phyloP scores from a whole-genome alignment of 2,113 vertebrate genomes.

The Choloepus hoffmanni region DNA sequence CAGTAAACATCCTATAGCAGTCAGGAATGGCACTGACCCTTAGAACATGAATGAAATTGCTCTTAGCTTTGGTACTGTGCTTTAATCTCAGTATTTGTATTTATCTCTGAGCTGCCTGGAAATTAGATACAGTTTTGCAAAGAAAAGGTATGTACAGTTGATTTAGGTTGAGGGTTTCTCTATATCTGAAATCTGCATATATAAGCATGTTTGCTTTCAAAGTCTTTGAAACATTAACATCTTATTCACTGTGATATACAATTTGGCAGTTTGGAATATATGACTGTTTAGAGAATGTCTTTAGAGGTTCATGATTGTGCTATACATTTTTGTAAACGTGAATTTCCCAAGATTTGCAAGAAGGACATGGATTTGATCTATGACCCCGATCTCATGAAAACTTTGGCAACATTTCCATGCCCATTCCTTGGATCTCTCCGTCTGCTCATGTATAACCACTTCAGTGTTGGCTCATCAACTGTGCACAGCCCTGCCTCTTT shows the following conservation, averaged over 20 bases:
- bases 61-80: neutral
- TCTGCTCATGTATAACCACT: constrained; percentile 72
- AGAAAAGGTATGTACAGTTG: constrained; percentile 69
- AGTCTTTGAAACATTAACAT: constrained; percentile 77
- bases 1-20: constrained; percentile 64
- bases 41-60: constrained; percentile 57
- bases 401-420: constrained; percentile 58
- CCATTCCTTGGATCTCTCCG: constrained; percentile 71
- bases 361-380: constrained; percentile 76
- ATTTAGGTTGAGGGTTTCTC: constrained; percentile 53
- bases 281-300: constrained; percentile 70
- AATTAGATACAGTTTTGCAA: constrained; percentile 34
- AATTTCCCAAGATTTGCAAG: constrained; percentile 79
- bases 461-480: constrained; percentile 66
- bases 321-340: constrained; percentile 75
- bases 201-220: constrained; percentile 72
- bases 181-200: constrained; percentile 72
- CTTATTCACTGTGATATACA: constrained; percentile 73
- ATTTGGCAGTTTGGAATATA: constrained; percentile 62
- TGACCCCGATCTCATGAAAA: constrained; percentile 74
- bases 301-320: constrained; percentile 74
- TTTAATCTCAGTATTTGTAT: constrained; percentile 65
- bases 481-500: constrained; percentile 62
- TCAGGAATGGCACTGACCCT: constrained; percentile 2
- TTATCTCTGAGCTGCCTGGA: constrained; percentile 59